phyloP scores from a whole-genome alignment of 2,113 vertebrate genomes.

The Oenanthe melanoleuca region DNA sequence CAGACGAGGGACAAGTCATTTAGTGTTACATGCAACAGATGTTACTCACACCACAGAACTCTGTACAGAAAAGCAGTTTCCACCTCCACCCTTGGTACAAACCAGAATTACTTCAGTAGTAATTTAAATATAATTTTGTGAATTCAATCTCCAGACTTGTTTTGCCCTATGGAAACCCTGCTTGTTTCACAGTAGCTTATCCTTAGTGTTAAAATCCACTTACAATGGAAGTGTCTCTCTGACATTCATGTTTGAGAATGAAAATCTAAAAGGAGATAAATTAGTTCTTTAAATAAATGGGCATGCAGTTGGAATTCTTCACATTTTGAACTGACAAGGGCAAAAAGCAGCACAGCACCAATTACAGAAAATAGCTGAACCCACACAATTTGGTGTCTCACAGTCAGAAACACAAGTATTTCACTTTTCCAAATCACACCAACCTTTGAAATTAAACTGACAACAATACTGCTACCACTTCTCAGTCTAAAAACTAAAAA shows the following conservation, averaged over 20 bases:
- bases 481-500: conserved; percentile 64
- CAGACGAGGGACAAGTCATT: conserved; percentile 58
- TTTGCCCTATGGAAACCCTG: background rate
- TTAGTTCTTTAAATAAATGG: conserved; percentile 43
- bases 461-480: conserved; percentile 53
- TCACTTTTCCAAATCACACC: background rate
- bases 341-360: conserved; percentile 48
- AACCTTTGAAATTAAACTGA: background rate
- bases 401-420: conserved; percentile 2
- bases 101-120: conserved; percentile 23
- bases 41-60: conserved; percentile 57
- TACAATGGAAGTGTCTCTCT: conserved; percentile 20
- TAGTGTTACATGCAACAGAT: conserved; percentile 64
- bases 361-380: conserved; percentile 34
- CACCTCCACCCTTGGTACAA: conserved; percentile 45
- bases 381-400: conserved; percentile 4
- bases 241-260: conserved; percentile 46
- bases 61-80: conserved; percentile 56
- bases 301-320: background rate
- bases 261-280: background rate
- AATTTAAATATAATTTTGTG: background rate
- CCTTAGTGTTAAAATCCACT: conserved; percentile 62
- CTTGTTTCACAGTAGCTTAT: conserved; percentile 32
- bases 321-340: conserved; percentile 29
- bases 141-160: background rate